Base-by-base conservation (phyloP, 2,888 invertebrate species). In the Melikaiella ostensackeni region DNA sequence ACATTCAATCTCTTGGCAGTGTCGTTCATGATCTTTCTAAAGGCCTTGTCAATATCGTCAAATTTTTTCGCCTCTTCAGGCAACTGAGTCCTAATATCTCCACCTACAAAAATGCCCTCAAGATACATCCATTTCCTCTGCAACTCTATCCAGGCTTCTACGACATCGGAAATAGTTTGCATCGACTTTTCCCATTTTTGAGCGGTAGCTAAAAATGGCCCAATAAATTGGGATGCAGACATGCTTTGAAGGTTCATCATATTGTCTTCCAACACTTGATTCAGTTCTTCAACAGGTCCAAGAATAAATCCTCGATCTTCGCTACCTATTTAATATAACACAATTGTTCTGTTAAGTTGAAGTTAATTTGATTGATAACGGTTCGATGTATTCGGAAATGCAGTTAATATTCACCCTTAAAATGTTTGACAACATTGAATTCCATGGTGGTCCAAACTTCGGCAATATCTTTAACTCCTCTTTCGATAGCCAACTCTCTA, bases 101-200 rank as follows among this genome's bases (percentile, higher is more conserved):
- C 97, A 0, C 96, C 97, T 0, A 97, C 95, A 89, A 98, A 98
- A 80, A 98, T 98, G 0, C 97, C 97, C 89, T 98, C 98, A 82
- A 98, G 92, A 88, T 98, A 97, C 82, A 98, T 93, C 98, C 98
- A 98, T 90, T 97, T 98, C 78, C 96, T 93, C 89, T 98, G 98
- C 3, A 97, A 95, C 4, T 94, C 93, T 89, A 96, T 92, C 98
- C 98, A 98, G 83, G 96, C 96, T 79, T 97, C 97, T 2, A 98
- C 94, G 8, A 98, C 96, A 91, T 98, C 97, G 0, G 96, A 95
- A 79, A 98, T 96, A 11, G 94, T 93, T 0, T 97, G 95, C 86
- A 98, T 91, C 2, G 94, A 94, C 79, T 95, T 95, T 87, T 98
- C 98, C 97, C 97, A 97, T 80, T 95, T 95, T 88, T 97, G 96